Base-by-base conservation (phyloP, 2,113 vertebrate genomes). In the Prolemur simus region DNA sequence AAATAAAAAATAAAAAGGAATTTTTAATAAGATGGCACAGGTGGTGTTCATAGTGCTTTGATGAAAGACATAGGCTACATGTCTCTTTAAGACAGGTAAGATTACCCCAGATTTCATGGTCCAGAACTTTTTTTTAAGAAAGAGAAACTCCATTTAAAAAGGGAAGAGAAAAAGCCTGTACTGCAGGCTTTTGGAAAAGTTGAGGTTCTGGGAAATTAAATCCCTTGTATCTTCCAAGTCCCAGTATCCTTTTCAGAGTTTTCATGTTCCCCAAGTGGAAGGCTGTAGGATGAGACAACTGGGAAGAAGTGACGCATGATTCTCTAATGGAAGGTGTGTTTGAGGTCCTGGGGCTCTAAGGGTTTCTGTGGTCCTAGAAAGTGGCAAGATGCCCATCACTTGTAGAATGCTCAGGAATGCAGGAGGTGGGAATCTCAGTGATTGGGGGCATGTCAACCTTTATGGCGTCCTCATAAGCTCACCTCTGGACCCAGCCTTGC, bases 361-460 rank as follows among this genome's bases (percentile, higher is more conserved):
- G 47, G 45, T 29, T n/a, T 69, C 84, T 39, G 66, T 1, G 76
- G 45, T 42, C 32, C 63, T 25, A 12, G 18, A 15, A 23, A 71
- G 56, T 32, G 78, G 27, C 74, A 93, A 63, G 34, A 74, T 63
- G 87, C 39, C 58, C 56, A 14, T 37, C 32, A 49, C 15, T 63
- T 86, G 66, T n/a, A 34, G 49, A 63, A 45, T 14, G 54, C 4
- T 5, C 42, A 63, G n/a, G 77, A 17, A n/a, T 37, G 29, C 15
- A 68, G 21, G 32, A 80, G 3, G 58, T 7, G 87, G 17, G 47
- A 56, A 21, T 39, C 60, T 98, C 98, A 0, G 98, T 97, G 7
- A 97, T 94, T 96, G 90, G 32, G 8, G 8, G 98, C 2, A 81
- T 78, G 0, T 87, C 99, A 73, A 97, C 98, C 56, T 42, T 29